Evolutionary conservation across 2,113 vertebrate species (phyloP).

Genomic region (Rhea americana): DNA sequence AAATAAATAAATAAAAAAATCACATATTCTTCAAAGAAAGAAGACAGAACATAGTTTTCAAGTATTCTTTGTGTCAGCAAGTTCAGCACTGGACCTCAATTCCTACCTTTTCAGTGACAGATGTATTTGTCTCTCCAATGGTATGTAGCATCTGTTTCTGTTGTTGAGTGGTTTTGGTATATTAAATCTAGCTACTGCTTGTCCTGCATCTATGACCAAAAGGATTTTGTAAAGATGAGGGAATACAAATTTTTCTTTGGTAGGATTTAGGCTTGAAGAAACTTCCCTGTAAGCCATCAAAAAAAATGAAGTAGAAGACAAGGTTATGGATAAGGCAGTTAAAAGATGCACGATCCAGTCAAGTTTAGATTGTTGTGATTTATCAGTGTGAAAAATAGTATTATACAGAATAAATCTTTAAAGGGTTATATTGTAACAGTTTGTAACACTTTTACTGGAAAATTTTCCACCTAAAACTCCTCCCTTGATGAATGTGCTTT

Average conservation of each 20-base stretch:
- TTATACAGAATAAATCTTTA: neutral
- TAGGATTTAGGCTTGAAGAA: neutral
- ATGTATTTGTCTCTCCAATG: neutral
- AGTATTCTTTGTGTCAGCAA: neutral
- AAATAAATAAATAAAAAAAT: neutral
- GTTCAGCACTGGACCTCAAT: neutral
- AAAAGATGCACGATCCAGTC: neutral
- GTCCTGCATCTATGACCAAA: neutral
- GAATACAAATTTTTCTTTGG: neutral
- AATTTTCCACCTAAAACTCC: conserved; percentile 24
- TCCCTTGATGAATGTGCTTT: conserved; percentile 23
- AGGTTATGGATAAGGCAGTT: neutral
- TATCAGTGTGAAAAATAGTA: neutral
- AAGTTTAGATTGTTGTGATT: neutral
- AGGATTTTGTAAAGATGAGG: neutral
- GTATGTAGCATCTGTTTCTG: neutral
- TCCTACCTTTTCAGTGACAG: neutral
- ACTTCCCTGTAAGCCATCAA: neutral
- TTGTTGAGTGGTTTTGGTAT: neutral
- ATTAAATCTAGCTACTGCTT: neutral
- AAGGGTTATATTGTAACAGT: neutral
- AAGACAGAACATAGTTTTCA: neutral
- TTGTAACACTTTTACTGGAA: conserved; percentile 20
- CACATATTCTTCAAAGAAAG: neutral
- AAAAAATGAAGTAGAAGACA: neutral